phyloP scores from a whole-genome alignment of 2,888 invertebrate species.

The Heterodera filipjevi region DNA sequence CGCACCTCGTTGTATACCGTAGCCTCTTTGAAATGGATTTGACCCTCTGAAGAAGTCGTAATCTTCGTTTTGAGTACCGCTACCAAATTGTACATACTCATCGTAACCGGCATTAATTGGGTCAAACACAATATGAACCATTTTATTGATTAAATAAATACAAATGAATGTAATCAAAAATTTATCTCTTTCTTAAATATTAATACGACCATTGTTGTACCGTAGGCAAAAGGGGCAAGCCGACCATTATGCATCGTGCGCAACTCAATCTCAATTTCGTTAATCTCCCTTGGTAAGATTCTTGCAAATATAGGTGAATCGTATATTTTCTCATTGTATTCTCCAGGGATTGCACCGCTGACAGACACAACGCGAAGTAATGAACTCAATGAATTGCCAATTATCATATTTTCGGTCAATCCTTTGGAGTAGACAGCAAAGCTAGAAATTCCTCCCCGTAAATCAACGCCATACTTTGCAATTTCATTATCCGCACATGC shows the following conservation, averaged over 20 bases:
- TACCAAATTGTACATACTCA: not conserved
- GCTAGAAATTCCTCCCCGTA: constrained; percentile 17
- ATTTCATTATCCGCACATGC: not conserved
- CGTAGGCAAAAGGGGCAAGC: too few relatives aligned
- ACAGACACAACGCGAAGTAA: constrained; percentile 17
- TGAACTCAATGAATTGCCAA: too few relatives aligned
- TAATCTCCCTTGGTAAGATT: constrained; percentile 23
- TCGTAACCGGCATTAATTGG: not conserved
- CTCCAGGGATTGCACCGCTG: constrained; percentile 11
- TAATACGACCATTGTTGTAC: too few relatives aligned
- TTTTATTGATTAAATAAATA: too few relatives aligned
- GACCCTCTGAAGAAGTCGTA: not conserved
- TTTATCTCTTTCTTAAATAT: constrained; percentile 21
- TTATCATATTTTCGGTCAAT: constrained; percentile 13
- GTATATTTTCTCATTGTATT: constrained; percentile 15
- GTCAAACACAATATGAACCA: not conserved
- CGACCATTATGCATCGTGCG: not conserved
- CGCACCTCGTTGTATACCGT: constrained; percentile 14
- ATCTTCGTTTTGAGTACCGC: not conserved
- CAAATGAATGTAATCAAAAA: not conserved
- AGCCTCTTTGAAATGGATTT: not conserved
- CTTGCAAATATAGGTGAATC: constrained; percentile 4
- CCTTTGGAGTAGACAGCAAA: constrained; percentile 27
- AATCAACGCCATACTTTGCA: constrained; percentile 17
- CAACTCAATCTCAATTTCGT: constrained; percentile 20